Conservation (phyloP, 2,797 vertebrate species). For the Alfaro cultratus region DNA sequence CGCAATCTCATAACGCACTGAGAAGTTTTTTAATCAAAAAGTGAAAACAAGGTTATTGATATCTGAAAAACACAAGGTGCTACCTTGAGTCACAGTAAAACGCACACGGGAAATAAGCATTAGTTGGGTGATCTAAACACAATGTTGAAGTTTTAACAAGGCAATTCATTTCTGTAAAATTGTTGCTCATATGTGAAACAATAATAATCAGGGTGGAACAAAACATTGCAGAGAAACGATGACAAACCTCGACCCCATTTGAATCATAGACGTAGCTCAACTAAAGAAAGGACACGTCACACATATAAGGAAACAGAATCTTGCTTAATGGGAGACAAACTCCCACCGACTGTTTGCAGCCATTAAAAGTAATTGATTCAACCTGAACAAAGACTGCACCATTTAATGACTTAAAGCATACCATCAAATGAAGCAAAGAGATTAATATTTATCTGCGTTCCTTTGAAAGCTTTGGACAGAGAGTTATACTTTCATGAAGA, state of each 20-base stretch:
- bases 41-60: neutral
- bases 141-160: neutral
- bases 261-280: neutral
- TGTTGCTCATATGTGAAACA: neutral
- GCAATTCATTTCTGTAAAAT: too few relatives aligned
- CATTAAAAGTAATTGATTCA: conserved; percentile 31
- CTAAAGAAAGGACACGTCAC: neutral
- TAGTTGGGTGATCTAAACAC: neutral
- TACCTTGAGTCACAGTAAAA: neutral
- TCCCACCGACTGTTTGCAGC: neutral
- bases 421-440: conserved; percentile 28
- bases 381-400: conserved; percentile 25
- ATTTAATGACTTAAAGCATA: conserved; percentile 53
- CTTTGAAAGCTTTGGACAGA: conserved; percentile 37
- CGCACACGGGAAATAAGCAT: neutral
- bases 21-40: neutral
- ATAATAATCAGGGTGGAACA: neutral
- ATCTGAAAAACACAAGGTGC: neutral
- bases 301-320: neutral
- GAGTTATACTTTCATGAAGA: conserved; percentile 41
- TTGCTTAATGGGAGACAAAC: conserved; percentile 3
- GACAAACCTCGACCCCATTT: too few relatives aligned
- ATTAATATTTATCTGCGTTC: conserved; percentile 50
- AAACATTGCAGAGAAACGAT: neutral
- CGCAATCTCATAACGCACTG: neutral